These are phyloP conservation scores for Vespertilio murinus DNA, from an alignment of 2,797 vertebrate genomes.

Conservation along the genomic window DNA sequence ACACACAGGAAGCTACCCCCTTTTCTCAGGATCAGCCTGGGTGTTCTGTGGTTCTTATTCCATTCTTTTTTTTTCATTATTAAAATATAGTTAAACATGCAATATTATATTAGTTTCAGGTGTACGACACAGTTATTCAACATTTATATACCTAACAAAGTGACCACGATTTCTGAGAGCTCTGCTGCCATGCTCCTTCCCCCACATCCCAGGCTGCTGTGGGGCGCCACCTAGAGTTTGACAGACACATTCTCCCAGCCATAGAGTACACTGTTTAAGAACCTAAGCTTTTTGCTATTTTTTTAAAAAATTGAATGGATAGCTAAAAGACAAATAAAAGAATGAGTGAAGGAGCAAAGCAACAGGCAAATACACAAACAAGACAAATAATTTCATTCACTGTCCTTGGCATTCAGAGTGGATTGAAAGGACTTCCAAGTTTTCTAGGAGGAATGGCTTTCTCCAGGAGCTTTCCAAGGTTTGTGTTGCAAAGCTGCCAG, in stretches of 20 bases:
- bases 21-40: not conserved
- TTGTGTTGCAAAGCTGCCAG: conserved; percentile 86
- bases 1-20: conserved; percentile 17
- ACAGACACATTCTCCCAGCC: not conserved
- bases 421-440: conserved; percentile 75
- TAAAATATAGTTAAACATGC: conserved; percentile 7
- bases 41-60: not conserved
- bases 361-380: not conserved
- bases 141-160: not conserved
- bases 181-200: not conserved
- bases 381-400: conserved; percentile 29
- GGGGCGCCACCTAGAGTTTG: conserved; percentile 66
- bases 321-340: conserved; percentile 25
- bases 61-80: not conserved
- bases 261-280: not conserved
- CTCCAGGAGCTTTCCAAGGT: conserved; percentile 83
- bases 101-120: conserved; percentile 22
- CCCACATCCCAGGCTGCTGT: not conserved
- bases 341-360: conserved; percentile 14
- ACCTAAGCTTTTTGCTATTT: not conserved
- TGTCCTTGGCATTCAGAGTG: conserved; percentile 64
- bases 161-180: not conserved
- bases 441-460: conserved; percentile 83
- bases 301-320: not conserved
- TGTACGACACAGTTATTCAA: not conserved